Percentiles rank a stretch among this genome's conserved stretches.
phyloP scores from a whole-genome alignment of 2,888 invertebrate species.

The Heterodera filipjevi region DNA sequence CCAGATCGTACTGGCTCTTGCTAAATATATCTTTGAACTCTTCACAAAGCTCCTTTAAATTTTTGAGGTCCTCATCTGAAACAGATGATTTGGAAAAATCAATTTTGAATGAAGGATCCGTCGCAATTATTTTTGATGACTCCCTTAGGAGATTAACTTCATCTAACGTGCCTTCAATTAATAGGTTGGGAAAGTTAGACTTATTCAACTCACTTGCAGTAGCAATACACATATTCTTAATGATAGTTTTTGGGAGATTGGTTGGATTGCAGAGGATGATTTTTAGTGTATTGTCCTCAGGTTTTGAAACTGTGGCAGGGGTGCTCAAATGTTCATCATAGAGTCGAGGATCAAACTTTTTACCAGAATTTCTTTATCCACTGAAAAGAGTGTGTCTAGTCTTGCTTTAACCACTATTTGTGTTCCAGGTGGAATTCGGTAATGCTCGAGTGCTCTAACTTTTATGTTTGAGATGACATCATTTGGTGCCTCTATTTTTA shows the following conservation, averaged over 20 bases:
- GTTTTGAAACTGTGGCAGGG: neutral
- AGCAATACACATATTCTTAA: neutral
- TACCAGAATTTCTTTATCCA: neutral
- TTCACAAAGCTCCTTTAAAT: conserved; percentile 28
- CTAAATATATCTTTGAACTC: conserved; percentile 38
- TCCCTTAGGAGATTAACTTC: neutral
- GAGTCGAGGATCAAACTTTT: neutral
- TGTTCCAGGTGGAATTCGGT: neutral
- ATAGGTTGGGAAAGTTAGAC: neutral
- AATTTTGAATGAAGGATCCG: neutral
- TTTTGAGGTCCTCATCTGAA: neutral
- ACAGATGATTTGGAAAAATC: neutral
- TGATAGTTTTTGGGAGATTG: neutral
- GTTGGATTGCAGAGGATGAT: neutral
- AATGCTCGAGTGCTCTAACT: neutral
- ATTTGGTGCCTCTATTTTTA: neutral
- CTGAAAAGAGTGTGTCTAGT: neutral
- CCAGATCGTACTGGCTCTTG: conserved; percentile 42
- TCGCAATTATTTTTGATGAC: neutral
- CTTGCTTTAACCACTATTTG: neutral
- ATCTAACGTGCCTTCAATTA: neutral
- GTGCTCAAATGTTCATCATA: neutral
- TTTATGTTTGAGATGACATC: neutral
- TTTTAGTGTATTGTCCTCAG: neutral
- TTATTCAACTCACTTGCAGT: neutral